Base-by-base conservation (phyloP, 2,113 vertebrate genomes). In the Ceratotherium simum region DNA sequence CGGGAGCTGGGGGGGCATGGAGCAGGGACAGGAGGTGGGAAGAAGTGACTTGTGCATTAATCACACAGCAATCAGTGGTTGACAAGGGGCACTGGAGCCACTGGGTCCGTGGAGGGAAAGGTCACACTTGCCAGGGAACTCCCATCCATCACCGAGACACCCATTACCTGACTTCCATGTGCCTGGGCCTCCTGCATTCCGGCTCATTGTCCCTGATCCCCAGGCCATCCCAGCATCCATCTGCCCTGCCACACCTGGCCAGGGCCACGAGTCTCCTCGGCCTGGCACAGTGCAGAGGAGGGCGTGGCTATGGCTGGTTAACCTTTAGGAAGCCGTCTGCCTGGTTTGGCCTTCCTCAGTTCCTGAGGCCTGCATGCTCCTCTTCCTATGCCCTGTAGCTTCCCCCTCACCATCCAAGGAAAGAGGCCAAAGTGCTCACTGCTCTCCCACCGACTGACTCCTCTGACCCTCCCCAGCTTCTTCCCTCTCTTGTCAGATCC, bases 61-160 rank as follows among this genome's bases (percentile, higher is more conserved):
- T 97, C 96, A 97, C 62, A 78, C 72, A 81, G 85, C 91, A 90
- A 95, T 93, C 95, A 67, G 89, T 8, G 46, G 80, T 39, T 39
- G 70, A 70, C 96, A 81, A 73, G 58, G 48, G 64, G 46, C 73
- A 87, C 87, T 48, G 42, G 72, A 96, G 96, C 51, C 51, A 25
- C 58, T 14, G 33, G 36, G n/a, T 94, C 36, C n/a, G 39, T 12
- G 48, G 62, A 87, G 17, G 72, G 60, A 75, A 73, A 90, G 88
- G 88, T 46, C 67, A 39, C 7, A 1, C 39, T 27, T 48, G 69
- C 78, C 29, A 1, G 51, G n/a, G 31, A 64, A 64, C 25, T 21
- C 48, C n/a, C 80, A 67, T 91, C 72, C 42, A 33, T 95, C 96
- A 88, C 51, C 3, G 39, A 88, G 87, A 93, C 65, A 67, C 80